Evolutionary conservation across 1,140 invertebrate species (phyloP), one percentile per base, ranked within the genome.

Genomic region (Caenorhabditis brenneri): DNA sequence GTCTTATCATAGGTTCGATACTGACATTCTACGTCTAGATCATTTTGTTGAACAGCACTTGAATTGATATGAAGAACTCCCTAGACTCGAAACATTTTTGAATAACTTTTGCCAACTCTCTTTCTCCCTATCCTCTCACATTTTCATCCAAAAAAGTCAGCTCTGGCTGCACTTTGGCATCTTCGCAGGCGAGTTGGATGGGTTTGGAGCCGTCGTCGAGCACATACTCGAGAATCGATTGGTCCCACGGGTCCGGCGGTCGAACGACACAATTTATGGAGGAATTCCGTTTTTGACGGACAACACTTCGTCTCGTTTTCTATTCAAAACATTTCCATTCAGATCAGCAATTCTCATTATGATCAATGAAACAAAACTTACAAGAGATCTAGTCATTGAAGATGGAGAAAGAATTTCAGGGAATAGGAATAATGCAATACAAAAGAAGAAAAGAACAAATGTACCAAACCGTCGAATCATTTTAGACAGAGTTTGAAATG

Each of bases 1-100:
- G 42, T 48, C 29, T 85, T 83, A 27, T 85, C 79, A 60, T 88
- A 89, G 81, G 88, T 90, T 24, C 88, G 84, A 80, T 81, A 88
- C 6, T 85, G 42, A 65, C 88, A 89, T 27, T 46, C 24, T n/a
- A 89, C 19, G 22, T 74, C 24, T 81, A 81, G 87, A 31, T 83
- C 86, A 48, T 83, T 48, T 36, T 81, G 58, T 22, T 19, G 9
- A 2, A 84, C 22, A 31, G 39, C 80, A 33, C n/a, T 74, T 5
- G 27, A 53, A 27, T 86, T 74, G 22, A 84, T 39, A 22, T 69
- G n/a, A 33, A 87, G 27, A 24, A 84, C 33, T 51, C 79, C 82
- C 42, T 81, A 42, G 36, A 74, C 53, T 58, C n/a, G 24, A 51
- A 51, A 51, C 10, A 42, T 42, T 42, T 42, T 42, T 42, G 2